Evolutionary conservation across 2,888 invertebrate genomes (phyloP), one percentile per base, ranked within the genome.

Genomic region (Megaustenia siamemsis): DNA sequence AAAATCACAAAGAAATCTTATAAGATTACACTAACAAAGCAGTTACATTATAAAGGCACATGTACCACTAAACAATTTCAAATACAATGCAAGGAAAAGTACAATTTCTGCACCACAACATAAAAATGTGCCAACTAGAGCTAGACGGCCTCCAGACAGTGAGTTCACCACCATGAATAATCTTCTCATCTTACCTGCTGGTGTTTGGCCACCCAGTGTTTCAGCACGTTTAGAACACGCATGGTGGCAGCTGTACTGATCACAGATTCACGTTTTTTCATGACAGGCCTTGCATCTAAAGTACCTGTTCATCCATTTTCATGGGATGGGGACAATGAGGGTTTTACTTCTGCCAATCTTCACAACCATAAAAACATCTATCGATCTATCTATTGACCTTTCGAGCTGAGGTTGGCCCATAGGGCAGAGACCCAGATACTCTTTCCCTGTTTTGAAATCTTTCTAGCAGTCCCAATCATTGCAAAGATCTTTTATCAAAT

Each of bases 191-290:
- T 87, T 87, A 95, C 95, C 93, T 97, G 97, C 0, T 97, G 96
- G 93, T 98, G 97, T 94, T 98, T 98, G 1, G 94, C 93, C 35
- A 94, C 96, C 98, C 98, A 98, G 93, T 98, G 98, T 86, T 97
- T 96, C 75, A 98, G 95, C 1, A 98, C 97, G 93, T 97, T 97
- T 0, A 98, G 95, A 0, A 98, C 98, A 86, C 98, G 94, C 97
- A 98, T 98, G 0, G 97, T 98, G 83, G 97, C 97, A n/a, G 98
- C 98, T 8, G 97, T 97, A 69, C 97, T 97, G 93, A 97, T 97
- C 69, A 94, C 93, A 80, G 93, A 93, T 84, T 93, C 93, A 56
- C 93, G 88, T 88, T 94, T 93, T 90, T 92, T 92, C 85, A 90
- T 89, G 66, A 91, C 85, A 53, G 87, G 87, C n/a, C 87, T 79